These are phyloP conservation scores for Rhinoraja longicauda DNA, from an alignment of 2,797 vertebrate species.

Conservation along the genomic window DNA sequence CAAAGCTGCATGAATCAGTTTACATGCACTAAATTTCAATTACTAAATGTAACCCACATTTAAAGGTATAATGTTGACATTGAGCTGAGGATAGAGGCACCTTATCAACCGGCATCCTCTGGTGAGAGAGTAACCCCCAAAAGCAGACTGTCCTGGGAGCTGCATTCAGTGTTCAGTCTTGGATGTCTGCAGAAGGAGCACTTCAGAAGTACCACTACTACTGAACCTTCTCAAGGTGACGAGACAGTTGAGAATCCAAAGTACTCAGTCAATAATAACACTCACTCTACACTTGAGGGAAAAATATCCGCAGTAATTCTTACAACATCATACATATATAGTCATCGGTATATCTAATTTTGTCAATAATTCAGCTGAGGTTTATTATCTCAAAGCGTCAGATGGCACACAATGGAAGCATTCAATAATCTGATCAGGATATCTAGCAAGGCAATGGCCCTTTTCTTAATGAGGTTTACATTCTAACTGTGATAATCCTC, in stretches of 20 bases:
- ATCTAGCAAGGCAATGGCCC: constrained; percentile 51
- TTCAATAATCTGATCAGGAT: constrained; percentile 46
- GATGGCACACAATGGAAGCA: constrained; percentile 38
- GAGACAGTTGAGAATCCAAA: neutral
- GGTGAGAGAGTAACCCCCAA: neutral
- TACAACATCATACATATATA: neutral
- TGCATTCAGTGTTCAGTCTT: neutral
- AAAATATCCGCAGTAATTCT: neutral
- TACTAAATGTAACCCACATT: neutral
- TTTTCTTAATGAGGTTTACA: constrained; percentile 53
- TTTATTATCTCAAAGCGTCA: constrained; percentile 39
- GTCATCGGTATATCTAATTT: too few relatives aligned
- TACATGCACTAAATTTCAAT: neutral
- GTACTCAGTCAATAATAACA: too few relatives aligned
- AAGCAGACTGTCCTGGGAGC: neutral
- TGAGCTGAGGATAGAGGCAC: neutral
- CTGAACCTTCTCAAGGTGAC: neutral
- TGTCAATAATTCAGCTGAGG: neutral
- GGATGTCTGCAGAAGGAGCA: neutral
- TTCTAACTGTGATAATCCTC: constrained; percentile 71
- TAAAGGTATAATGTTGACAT: neutral
- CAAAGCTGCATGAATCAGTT: neutral
- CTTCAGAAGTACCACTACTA: neutral
- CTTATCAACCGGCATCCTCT: neutral
- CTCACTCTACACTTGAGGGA: neutral